Evolutionary conservation across 1,140 invertebrate genomes (phyloP), one percentile per base, ranked within the genome.

Genomic region (Drosophila funebris): DNA sequence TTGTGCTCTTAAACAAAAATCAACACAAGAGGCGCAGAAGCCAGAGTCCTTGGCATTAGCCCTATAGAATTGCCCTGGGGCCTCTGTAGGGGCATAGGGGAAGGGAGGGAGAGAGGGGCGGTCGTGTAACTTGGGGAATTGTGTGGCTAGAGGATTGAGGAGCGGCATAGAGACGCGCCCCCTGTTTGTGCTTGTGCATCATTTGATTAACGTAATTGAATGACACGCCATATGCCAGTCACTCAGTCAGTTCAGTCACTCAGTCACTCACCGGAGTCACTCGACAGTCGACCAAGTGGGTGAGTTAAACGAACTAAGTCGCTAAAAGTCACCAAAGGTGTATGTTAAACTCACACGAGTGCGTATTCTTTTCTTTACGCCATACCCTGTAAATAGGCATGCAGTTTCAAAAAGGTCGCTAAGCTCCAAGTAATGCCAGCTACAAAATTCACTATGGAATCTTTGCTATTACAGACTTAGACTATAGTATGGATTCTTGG

Each of bases 161-260:
- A 24, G 33, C 22, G 29, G 33, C 18, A 53, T 44, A 13, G 46
- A 16, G 29, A 7, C 20, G 27, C 29, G 33, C 52, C 39, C 9
- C 14, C 27, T 69, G 57, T 73, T 75, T 74, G 77, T 85, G 81
- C 79, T 85, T 85, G 83, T 88, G 78, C 78, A 87, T 87, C 78
- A 87, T 87, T 88, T 87, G 83, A 87, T 87, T 87, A 87, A 88
- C 83, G 83, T 87, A 87, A 87, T 87, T 78, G 78, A 87, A 87
- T 87, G 72, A 74, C 66, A 63, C 52, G 58, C 58, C 66, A 74
- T 70, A 74, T 70, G 66, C 66, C 71, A 74, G 31, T 74, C 83
- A 87, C 18, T 70, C 66, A 69, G 66, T 61, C 53, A 77, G 7
- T 52, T 43, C 50, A 58, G 69, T 68, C 81, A 75, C 68, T 71